Conservation (phyloP, 2,113 vertebrate species). For the Brevimyrus niger region DNA sequence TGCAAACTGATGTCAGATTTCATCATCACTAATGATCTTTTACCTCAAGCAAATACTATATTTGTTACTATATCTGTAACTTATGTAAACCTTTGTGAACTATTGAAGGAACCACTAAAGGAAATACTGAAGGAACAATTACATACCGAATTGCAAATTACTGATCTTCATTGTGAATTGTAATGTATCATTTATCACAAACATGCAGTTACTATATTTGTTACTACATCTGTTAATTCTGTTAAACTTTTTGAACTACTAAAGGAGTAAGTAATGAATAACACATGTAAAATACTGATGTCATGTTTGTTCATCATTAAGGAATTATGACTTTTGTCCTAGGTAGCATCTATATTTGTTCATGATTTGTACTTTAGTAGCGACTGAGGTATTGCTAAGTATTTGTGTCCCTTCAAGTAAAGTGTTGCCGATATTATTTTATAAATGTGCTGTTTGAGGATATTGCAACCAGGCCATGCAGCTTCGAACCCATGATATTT, state of each 20-base stretch:
- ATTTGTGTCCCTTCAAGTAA: not conserved
- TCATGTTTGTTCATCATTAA: not conserved
- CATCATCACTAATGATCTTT: not conserved
- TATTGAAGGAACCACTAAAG: not conserved
- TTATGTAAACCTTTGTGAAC: not conserved
- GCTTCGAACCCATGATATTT: not conserved
- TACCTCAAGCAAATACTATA: not conserved
- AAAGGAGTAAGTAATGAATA: not conserved
- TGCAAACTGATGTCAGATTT: not conserved
- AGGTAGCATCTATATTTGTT: not conserved
- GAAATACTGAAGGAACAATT: not conserved
- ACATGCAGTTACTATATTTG: too few species aligned
- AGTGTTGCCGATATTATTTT: not conserved
- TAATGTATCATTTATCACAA: not conserved
- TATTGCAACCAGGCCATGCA: not conserved
- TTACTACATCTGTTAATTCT: not conserved
- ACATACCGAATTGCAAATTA: not conserved
- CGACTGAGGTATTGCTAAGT: not conserved
- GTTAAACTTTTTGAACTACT: not conserved
- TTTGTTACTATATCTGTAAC: not conserved
- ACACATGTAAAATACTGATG: not conserved
- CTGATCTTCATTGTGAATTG: not conserved
- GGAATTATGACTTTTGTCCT: not conserved
- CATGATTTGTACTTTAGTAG: not conserved
- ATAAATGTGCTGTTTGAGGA: not conserved